A percentile compares a stretch with the other conserved stretches of the same genome.
phyloP scores from a whole-genome alignment of 2,888 invertebrate species.

The Drosophila mettleri region DNA sequence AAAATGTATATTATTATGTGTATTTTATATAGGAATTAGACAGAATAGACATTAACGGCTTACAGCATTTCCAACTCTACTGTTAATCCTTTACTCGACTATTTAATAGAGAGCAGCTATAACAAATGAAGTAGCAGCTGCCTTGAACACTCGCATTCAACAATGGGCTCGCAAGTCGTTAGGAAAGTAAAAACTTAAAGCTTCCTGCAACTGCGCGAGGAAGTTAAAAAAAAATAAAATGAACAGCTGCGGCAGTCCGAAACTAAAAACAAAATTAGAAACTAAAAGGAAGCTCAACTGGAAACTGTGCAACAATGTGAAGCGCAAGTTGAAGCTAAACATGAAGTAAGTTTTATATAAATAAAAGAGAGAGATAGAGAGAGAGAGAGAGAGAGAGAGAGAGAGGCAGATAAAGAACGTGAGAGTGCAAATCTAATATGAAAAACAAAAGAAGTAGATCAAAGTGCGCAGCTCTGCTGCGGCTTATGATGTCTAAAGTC shows the following conservation, averaged over 20 bases:
- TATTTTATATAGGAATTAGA: too few relatives aligned
- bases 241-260: slow-evolving; percentile 27
- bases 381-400: background rate
- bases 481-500: slow-evolving; percentile 10
- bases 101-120: too few relatives aligned
- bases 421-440: slow-evolving; percentile 17
- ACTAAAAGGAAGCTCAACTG: slow-evolving; percentile 34
- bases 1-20: too few relatives aligned
- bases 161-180: slow-evolving; percentile 9
- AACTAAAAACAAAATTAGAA: slow-evolving; percentile 29
- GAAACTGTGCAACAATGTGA: slow-evolving; percentile 37
- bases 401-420: background rate
- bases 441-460: slow-evolving; percentile 7
- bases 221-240: slow-evolving; percentile 3
- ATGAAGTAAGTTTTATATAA: background rate
- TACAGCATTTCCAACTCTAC: background rate
- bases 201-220: background rate
- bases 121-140: slow-evolving; percentile 2
- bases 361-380: background rate
- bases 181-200: slow-evolving; percentile 17
- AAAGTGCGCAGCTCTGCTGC: slow-evolving; percentile 9
- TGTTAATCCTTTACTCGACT: background rate
- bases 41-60: too few relatives aligned
- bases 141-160: background rate
- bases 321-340: slow-evolving; percentile 23